Evolutionary conservation across 2,888 invertebrate genomes (phyloP).

Genomic region (Lypha dubia): DNA sequence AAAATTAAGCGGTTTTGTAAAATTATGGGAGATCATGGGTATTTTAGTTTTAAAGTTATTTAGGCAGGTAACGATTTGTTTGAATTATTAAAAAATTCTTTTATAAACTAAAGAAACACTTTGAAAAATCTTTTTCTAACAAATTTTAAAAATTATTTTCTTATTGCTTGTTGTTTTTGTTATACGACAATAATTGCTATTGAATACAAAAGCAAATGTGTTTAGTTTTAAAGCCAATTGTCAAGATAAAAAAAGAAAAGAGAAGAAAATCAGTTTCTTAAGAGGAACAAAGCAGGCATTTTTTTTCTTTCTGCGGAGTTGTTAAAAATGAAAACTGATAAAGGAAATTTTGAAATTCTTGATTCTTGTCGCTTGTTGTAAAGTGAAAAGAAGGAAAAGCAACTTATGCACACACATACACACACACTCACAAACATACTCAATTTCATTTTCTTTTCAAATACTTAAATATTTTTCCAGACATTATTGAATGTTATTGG

Average conservation of each 20-base stretch:
- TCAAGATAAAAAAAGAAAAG: constrained; percentile 53
- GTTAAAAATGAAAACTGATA: constrained; percentile 72
- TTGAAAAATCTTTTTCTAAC: not conserved
- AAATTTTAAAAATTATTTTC: too few species aligned
- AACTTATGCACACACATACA: constrained; percentile 59
- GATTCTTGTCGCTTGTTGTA: constrained; percentile 24
- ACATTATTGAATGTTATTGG: constrained; percentile 42
- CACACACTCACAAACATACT: constrained; percentile 34
- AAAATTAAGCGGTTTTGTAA: constrained; percentile 23
- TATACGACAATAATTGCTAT: constrained; percentile 55
- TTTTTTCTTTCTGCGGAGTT: constrained; percentile 10
- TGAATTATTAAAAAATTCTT: not conserved
- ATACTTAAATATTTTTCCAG: constrained; percentile 42
- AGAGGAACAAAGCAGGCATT: constrained; percentile 45
- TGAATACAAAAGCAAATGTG: constrained; percentile 75
- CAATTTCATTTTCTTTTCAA: constrained; percentile 49
- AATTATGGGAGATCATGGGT: not conserved
- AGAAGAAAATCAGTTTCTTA: constrained; percentile 70
- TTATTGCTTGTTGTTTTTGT: constrained; percentile 20
- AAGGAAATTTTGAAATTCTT: constrained; percentile 72
- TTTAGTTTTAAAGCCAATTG: constrained; percentile 75
- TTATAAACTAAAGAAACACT: too few species aligned
- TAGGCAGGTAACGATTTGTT: constrained; percentile 26
- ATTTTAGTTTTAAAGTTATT: not conserved
- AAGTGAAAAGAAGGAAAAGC: constrained; percentile 67